Conservation (phyloP, 2,797 vertebrate species). For the Coranthus polyacanthus region DNA sequence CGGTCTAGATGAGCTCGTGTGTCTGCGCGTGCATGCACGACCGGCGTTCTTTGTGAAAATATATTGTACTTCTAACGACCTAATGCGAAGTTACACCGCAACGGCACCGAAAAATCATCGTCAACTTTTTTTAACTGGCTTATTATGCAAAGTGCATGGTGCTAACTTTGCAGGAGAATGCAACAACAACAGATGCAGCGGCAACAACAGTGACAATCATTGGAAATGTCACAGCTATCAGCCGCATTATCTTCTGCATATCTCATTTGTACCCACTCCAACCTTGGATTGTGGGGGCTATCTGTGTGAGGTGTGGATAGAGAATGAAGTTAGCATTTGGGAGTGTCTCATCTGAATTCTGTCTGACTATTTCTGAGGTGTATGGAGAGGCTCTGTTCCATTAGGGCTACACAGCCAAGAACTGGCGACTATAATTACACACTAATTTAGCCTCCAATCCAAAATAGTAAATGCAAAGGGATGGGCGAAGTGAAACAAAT, state of each 20-base stretch:
- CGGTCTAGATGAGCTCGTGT: slow-evolving; percentile 12
- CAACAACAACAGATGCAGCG: slow-evolving; percentile 39
- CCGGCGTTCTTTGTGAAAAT: slow-evolving; percentile 59
- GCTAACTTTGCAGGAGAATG: neutral
- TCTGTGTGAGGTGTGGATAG: slow-evolving; percentile 24
- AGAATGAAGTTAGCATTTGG: slow-evolving; percentile 50
- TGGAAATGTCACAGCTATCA: slow-evolving; percentile 52
- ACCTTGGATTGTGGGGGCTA: slow-evolving; percentile 5
- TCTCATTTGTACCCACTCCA: slow-evolving; percentile 45
- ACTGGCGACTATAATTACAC: slow-evolving; percentile 72
- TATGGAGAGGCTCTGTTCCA: slow-evolving; percentile 65
- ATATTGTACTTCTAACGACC: slow-evolving; percentile 61
- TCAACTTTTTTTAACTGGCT: slow-evolving; percentile 37
- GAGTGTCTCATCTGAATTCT: slow-evolving; percentile 65
- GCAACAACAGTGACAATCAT: slow-evolving; percentile 38
- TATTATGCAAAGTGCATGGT: slow-evolving; percentile 34
- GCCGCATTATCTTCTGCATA: slow-evolving; percentile 31
- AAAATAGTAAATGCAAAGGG: slow-evolving; percentile 41
- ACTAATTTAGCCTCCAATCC: slow-evolving; percentile 67
- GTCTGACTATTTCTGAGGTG: slow-evolving; percentile 59
- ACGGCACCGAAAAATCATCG: slow-evolving; percentile 51
- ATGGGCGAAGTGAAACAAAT: slow-evolving; percentile 47
- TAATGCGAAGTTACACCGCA: slow-evolving; percentile 28
- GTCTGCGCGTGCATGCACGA: slow-evolving; percentile 7
- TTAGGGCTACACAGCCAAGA: slow-evolving; percentile 67